phyloP scores from a whole-genome alignment of 2,113 vertebrate species.

The Paratilapia polleni region DNA sequence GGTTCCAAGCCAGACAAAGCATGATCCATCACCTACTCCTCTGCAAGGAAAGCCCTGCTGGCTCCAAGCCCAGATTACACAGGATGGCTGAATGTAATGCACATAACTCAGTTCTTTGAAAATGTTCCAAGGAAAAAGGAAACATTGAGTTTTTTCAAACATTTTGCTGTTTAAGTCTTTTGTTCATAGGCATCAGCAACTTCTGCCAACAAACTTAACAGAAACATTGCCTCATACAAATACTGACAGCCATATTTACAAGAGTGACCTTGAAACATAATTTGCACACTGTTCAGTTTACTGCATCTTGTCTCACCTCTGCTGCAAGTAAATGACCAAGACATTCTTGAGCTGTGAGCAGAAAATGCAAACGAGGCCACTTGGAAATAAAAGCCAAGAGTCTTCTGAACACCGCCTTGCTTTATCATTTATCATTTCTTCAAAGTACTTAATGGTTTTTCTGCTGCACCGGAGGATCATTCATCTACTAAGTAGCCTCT shows the following conservation, averaged over 20 bases:
- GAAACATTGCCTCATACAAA: slow-evolving; percentile 6
- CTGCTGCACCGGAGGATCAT: slow-evolving; percentile 39
- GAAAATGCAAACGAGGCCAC: slow-evolving; percentile 46
- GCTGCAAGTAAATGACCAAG: slow-evolving; percentile 36
- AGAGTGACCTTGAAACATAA: slow-evolving; percentile 30
- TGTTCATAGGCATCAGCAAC: background rate
- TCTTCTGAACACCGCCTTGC: slow-evolving; percentile 2
- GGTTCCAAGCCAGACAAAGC: slow-evolving; percentile 60
- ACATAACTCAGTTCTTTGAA: slow-evolving; percentile 48
- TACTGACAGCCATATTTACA: slow-evolving; percentile 45
- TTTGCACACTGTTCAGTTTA: slow-evolving; percentile 15
- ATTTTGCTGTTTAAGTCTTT: background rate
- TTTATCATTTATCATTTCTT: slow-evolving; percentile 44
- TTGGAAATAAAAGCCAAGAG: slow-evolving; percentile 25
- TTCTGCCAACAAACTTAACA: slow-evolving; percentile 8
- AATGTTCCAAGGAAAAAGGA: slow-evolving; percentile 51
- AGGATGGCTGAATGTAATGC: slow-evolving; percentile 33
- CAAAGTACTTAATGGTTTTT: slow-evolving; percentile 53
- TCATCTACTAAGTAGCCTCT: slow-evolving; percentile 49
- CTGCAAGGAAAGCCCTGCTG: slow-evolving; percentile 65
- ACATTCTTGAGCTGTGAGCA: background rate
- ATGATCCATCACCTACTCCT: slow-evolving; percentile 50
- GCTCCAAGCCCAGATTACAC: slow-evolving; percentile 57
- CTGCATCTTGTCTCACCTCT: slow-evolving; percentile 19
- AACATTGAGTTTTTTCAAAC: slow-evolving; percentile 6